These are phyloP conservation scores for Vesta saturnalis DNA, from an alignment of 2,888 invertebrate species.

Conservation along the genomic window DNA sequence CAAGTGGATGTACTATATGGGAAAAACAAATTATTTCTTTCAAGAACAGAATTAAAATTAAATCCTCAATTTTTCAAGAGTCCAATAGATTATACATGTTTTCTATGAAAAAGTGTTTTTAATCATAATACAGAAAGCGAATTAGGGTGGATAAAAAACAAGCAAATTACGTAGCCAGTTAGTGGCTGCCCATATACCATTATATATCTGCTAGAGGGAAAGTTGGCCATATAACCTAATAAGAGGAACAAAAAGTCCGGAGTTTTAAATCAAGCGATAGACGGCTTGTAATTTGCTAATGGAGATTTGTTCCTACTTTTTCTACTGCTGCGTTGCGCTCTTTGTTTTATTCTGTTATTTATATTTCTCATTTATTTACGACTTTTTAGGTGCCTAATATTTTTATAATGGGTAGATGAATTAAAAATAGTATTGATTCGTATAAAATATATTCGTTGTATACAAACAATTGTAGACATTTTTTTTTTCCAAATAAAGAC, in stretches of 20 bases:
- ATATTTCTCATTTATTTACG: constrained; percentile 1
- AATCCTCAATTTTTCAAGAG: constrained; percentile 4
- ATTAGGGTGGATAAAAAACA: constrained; percentile 47
- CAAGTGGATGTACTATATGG: constrained; percentile 19
- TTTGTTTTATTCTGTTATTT: constrained; percentile 1
- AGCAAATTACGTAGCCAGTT: constrained; percentile 51
- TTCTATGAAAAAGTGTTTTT: constrained; percentile 22
- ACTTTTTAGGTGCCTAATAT: neutral
- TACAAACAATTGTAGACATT: too few relatives aligned
- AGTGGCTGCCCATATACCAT: constrained; percentile 50
- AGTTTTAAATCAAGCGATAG: constrained; percentile 55
- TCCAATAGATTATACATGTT: neutral
- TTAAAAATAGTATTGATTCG: neutral
- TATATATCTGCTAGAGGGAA: constrained; percentile 42
- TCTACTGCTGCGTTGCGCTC: constrained; percentile 11
- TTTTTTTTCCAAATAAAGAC: too few relatives aligned
- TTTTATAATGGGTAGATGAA: neutral
- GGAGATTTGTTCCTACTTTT: constrained; percentile 46
- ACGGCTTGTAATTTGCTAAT: constrained; percentile 59
- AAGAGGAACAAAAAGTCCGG: constrained; percentile 44
- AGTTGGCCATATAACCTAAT: constrained; percentile 46
- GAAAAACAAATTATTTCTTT: constrained; percentile 21
- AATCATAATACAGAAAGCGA: constrained; percentile 37
- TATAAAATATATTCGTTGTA: too few relatives aligned
- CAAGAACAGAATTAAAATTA: constrained; percentile 22